These are phyloP conservation scores for Junonia oenone DNA, from an alignment of 2,888 invertebrate species.

Conservation along the genomic window DNA sequence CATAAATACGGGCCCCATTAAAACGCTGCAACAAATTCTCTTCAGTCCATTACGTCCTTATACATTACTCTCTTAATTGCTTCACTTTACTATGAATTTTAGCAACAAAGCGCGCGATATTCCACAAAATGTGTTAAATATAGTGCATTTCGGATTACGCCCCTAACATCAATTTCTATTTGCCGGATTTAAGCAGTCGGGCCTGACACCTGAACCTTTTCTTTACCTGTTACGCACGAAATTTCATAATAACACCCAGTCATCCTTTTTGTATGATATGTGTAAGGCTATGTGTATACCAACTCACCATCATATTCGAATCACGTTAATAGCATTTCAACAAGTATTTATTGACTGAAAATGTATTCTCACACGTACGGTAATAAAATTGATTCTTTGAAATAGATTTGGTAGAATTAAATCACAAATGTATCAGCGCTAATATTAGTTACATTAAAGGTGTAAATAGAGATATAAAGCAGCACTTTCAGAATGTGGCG, in stretches of 20 bases:
- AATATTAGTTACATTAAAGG: constrained; percentile 11
- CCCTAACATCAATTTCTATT: constrained; percentile 69
- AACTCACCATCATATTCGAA: constrained; percentile 1
- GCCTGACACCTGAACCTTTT: constrained; percentile 56
- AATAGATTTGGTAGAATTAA: not conserved
- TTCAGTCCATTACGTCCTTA: constrained; percentile 70
- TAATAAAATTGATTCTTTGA: not conserved
- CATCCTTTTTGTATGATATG: constrained; percentile 22
- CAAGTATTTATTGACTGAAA: not conserved
- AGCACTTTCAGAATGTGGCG: constrained; percentile 25
- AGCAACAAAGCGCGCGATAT: constrained; percentile 61
- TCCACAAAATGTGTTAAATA: constrained; percentile 63
- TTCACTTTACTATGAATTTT: constrained; percentile 72
- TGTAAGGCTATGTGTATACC: constrained; percentile 18
- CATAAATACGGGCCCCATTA: constrained; percentile 62
- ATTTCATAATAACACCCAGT: constrained; percentile 27
- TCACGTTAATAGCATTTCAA: not conserved
- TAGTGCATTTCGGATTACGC: constrained; percentile 62
- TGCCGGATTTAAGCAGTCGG: constrained; percentile 57
- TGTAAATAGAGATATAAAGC: constrained; percentile 16
- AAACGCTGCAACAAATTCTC: constrained; percentile 66
- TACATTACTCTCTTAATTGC: constrained; percentile 71
- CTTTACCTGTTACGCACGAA: constrained; percentile 36
- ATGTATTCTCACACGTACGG: not conserved
- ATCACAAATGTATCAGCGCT: not conserved